phyloP scores from a whole-genome alignment of 2,888 invertebrate species.

The Synergus umbraculus region DNA sequence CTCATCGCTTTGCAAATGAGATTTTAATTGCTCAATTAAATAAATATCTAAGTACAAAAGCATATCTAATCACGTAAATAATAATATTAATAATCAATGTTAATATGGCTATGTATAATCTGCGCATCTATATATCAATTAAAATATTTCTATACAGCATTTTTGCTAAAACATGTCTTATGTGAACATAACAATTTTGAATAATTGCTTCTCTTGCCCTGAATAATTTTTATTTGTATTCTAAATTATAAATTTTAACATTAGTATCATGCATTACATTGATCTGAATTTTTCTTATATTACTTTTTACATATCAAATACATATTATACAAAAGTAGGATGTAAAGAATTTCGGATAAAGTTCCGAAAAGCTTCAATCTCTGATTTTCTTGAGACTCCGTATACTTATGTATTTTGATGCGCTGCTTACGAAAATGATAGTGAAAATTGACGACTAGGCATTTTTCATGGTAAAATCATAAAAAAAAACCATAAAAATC shows the following conservation, averaged over 20 bases:
- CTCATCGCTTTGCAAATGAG: slow-evolving; percentile 16
- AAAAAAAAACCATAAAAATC: no score
- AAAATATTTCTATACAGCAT: background rate
- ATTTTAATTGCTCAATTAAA: slow-evolving; percentile 55
- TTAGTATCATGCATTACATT: background rate
- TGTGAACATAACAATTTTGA: background rate
- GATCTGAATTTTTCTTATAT: no score
- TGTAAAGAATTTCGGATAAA: no score
- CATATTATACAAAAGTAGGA: no score
- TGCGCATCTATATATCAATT: background rate
- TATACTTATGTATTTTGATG: no score
- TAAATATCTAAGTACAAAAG: slow-evolving; percentile 74
- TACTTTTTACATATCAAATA: no score
- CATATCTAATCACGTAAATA: slow-evolving; percentile 54
- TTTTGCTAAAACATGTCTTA: background rate
- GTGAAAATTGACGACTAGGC: no score
- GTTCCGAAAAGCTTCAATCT: no score
- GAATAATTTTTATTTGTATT: slow-evolving; percentile 8
- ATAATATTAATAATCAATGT: slow-evolving; percentile 38
- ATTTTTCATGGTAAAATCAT: no score
- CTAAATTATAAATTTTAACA: background rate
- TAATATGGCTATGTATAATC: slow-evolving; percentile 51
- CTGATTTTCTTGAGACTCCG: no score
- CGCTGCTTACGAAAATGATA: no score
- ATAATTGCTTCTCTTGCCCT: background rate